Evolutionary conservation across 1,140 invertebrate species (phyloP).

Genomic region (Lanistes nyassanus): DNA sequence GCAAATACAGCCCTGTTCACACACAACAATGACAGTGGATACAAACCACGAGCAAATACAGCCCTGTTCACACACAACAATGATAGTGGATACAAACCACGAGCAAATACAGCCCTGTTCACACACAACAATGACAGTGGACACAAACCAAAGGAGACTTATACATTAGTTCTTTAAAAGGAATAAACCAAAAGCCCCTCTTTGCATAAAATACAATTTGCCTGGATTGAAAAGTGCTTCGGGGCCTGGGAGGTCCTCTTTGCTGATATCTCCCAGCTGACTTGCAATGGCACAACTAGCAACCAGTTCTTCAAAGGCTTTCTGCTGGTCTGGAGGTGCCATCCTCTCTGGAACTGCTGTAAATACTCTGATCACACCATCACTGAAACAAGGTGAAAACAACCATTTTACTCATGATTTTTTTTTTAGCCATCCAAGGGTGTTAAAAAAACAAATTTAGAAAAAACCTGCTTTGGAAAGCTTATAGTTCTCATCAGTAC

Average conservation of each 20-base stretch:
- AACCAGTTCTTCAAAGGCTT: constrained; percentile 80
- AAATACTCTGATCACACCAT: constrained; percentile 88
- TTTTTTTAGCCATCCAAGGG: background rate
- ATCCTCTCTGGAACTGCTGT: constrained; percentile 76
- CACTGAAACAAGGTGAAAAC: constrained; percentile 70
- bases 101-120: too few relatives aligned
- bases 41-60: too few relatives aligned
- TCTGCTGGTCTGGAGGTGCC: constrained; percentile 73
- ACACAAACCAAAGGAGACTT: too few relatives aligned
- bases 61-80: too few relatives aligned
- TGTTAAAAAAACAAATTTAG: background rate
- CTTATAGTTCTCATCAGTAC: background rate
- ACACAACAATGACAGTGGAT: too few relatives aligned
- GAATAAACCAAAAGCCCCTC: background rate
- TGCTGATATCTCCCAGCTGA: constrained; percentile 81
- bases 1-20: too few relatives aligned
- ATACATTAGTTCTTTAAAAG: too few relatives aligned
- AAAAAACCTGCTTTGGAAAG: background rate
- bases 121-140: too few relatives aligned
- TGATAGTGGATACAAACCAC: too few relatives aligned
- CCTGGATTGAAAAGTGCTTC: constrained; percentile 83
- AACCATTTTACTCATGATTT: background rate
- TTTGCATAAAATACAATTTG: background rate
- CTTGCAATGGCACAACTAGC: constrained; percentile 73
- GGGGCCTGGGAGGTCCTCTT: constrained; percentile 83